Evolutionary conservation across 2,113 vertebrate genomes (phyloP), one percentile per base, ranked within the genome.

Genomic region (Eptatretus burgeri): DNA sequence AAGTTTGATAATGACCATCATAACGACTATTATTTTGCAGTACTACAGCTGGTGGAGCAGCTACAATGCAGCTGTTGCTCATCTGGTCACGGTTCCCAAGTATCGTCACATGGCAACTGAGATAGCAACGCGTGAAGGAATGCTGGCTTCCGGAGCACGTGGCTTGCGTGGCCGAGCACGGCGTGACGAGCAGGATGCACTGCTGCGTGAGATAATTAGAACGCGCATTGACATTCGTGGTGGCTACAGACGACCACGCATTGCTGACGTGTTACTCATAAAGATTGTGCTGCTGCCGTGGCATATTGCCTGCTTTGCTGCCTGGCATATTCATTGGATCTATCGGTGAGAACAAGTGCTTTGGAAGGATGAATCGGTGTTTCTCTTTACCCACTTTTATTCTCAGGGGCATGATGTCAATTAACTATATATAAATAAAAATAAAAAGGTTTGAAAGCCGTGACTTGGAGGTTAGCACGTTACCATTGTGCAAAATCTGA

Each of bases 11-110:
- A 41, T 41, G 27, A 41, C 27, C 20, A 14, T 16, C 11, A 53
- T 63, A 50, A 17, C 65, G 14, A 71, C 69, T 27, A 69, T 67
- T 51, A 68, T 65, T 70, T 74, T 74, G 10, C 69, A 98, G 91
- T 98, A 82, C 74, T 93, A 89, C 79, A 98, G 85, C 73, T 98
- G 91, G 91, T 81, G 82, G 81, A 93, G 78, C 71, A 94, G 85
- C 75, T 98, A 98, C 70, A 86, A 85, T 11, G 86, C 95, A 73
- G 85, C 86, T 66, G 85, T 98, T 73, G 85, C 76, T 74, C 94
- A 91, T 73, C 71, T 98, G 70, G 77, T 82, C 64, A 94, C 84
- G 0, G 79, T 94, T 66, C 87, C 91, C 70, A 93, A 86, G 71
- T 98, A 88, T 69, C 80, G 88, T 2, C 87, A 95, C 72, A 87